phyloP scores from a whole-genome alignment of 2,888 invertebrate genomes.

The Napeogenes inachia region DNA sequence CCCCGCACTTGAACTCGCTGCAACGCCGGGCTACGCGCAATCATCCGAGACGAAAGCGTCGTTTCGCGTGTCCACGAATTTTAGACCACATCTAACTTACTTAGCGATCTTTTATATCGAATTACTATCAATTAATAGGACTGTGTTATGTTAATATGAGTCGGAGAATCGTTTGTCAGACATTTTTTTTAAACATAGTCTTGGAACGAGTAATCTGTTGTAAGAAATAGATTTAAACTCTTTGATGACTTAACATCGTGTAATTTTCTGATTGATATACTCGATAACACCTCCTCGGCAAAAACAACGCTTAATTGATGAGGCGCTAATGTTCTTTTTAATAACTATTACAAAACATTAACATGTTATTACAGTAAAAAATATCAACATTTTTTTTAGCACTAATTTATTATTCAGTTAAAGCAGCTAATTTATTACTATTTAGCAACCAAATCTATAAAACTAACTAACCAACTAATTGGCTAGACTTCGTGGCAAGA shows the following conservation, averaged over 20 bases:
- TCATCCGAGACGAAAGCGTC: conserved; percentile 51
- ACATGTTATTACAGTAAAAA: neutral
- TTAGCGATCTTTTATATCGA: too few species aligned
- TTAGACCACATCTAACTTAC: conserved; percentile 12
- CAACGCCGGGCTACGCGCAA: conserved; percentile 50
- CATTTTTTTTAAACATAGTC: neutral
- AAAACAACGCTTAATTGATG: conserved; percentile 9
- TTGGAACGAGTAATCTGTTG: neutral
- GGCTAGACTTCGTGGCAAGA: neutral
- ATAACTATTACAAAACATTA: conserved; percentile 15
- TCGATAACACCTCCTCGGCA: conserved; percentile 11
- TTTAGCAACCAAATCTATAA: too few species aligned
- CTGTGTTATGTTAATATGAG: too few species aligned
- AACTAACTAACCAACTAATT: neutral
- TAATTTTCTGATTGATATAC: conserved; percentile 10
- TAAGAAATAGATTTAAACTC: conserved; percentile 8
- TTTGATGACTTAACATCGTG: conserved; percentile 2
- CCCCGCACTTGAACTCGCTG: conserved; percentile 71
- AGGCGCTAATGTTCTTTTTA: conserved; percentile 6
- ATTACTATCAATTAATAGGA: too few species aligned
- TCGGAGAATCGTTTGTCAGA: neutral
- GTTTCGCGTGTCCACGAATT: conserved; percentile 38
- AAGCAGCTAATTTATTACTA: too few species aligned
- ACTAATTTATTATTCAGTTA: too few species aligned
- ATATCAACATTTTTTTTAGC: neutral